Evolutionary conservation across 2,888 invertebrate genomes (phyloP), one percentile per base, ranked within the genome.

Genomic region (Acanthosepion lycidas): DNA sequence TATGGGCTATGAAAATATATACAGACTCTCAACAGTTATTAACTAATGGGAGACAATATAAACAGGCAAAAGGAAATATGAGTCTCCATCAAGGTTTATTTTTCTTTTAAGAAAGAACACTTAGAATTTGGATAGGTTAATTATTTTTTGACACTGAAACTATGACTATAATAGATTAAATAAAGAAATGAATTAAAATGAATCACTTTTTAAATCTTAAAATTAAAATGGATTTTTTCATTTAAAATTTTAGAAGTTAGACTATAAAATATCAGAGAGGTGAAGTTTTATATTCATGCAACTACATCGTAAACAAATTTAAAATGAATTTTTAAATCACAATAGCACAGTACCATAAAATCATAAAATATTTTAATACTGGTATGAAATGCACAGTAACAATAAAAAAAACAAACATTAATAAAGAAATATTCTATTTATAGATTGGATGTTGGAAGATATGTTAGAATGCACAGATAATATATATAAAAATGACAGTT

Each of bases 1-100:
- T 94, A 64, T 55, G n/a, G 94, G 94, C 94, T 94, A 55, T 6
- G 55, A 94, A 55, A 59, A 33, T n/a, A 78, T 78, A 78, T 33
- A 78, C 33, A 78, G 59, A 59, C 23, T 59, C 59, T 78, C n/a
- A 78, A n/a, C 1, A n/a, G 12, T 78, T 20, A 59, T 59, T 59
- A 20, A 59, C 59, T 78, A 78, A 78, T n/a, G 26, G 64, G 28
- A 26, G 28, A 64, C 64, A 64, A 26, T 64, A 64, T 6, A 26
- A 3, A 51, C 51, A 51, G 64, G 64, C 6, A 64, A 59, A 26
- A 59, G 59, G 6, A 20, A 64, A 64, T 64, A 26, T 64, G 20
- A 5, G 64, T 26, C 26, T 26, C 51, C 51, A 51, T 51, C 15
- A 51, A 51, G 15, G 51, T 51, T 26, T 64, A 64, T 64, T 64